Evolutionary conservation across 2,888 invertebrate genomes (phyloP).

Genomic region (Parelbella ahira): DNA sequence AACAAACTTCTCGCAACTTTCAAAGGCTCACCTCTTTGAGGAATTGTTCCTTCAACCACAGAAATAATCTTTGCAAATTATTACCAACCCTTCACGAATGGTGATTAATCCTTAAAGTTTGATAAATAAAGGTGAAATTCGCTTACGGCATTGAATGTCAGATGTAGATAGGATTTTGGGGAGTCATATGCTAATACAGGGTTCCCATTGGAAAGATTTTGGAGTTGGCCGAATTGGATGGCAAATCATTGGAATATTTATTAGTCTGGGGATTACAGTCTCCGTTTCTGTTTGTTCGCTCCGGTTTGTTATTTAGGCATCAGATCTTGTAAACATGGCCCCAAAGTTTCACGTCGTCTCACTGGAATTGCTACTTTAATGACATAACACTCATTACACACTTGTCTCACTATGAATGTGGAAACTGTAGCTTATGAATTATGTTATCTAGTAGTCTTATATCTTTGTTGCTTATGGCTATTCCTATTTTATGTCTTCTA

Average conservation of each 20-base stretch:
- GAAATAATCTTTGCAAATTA: slow-evolving; percentile 27
- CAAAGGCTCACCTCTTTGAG: slow-evolving; percentile 58
- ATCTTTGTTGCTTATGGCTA: too few relatives aligned
- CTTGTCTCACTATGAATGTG: too few relatives aligned
- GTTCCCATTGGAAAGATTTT: slow-evolving; percentile 70
- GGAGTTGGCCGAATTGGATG: slow-evolving; percentile 63
- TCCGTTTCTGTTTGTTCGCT: slow-evolving; percentile 38
- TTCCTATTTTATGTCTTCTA: too few relatives aligned
- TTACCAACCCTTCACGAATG: not conserved
- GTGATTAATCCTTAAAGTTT: not conserved
- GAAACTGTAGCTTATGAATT: too few relatives aligned
- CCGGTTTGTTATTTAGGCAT: slow-evolving; percentile 43
- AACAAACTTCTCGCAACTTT: slow-evolving; percentile 61
- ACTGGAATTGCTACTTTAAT: too few relatives aligned
- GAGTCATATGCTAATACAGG: slow-evolving; percentile 63
- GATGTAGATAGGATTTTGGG: slow-evolving; percentile 23
- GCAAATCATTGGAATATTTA: slow-evolving; percentile 74
- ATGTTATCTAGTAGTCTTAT: too few relatives aligned
- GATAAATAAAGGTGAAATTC: slow-evolving; percentile 6
- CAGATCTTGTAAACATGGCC: slow-evolving; percentile 28
- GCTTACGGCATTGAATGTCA: slow-evolving; percentile 4
- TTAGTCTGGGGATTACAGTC: slow-evolving; percentile 56
- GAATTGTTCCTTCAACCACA: slow-evolving; percentile 53
- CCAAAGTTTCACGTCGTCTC: too few relatives aligned
- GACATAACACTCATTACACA: too few relatives aligned